These are phyloP conservation scores for Bucorvus abyssinicus DNA, from an alignment of 2,797 vertebrate species.

Conservation along the genomic window DNA sequence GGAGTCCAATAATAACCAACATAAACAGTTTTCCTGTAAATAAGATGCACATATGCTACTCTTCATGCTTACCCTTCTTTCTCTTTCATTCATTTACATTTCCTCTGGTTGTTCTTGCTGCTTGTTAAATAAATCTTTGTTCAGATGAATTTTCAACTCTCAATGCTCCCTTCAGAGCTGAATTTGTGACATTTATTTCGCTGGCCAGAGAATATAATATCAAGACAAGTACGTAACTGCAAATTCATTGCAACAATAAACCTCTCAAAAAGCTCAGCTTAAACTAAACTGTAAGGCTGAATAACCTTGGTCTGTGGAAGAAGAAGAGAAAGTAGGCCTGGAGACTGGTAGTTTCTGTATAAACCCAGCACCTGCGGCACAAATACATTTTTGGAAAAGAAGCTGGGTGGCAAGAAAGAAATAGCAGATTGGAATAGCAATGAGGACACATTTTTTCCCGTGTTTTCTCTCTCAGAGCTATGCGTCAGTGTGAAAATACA, in stretches of 20 bases:
- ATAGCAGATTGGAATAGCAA: background rate
- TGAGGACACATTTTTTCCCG: background rate
- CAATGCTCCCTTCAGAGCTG: background rate
- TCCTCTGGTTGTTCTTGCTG: background rate
- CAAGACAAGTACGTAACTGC: background rate
- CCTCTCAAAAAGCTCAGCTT: background rate
- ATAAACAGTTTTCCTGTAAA: background rate
- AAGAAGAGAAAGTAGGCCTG: background rate
- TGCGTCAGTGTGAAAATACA: background rate
- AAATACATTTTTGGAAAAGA: background rate
- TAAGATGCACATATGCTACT: background rate
- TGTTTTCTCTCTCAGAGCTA: background rate
- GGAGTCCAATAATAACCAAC: background rate
- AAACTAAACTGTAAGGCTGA: background rate
- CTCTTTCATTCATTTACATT: background rate
- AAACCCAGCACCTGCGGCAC: background rate
- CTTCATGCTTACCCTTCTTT: background rate
- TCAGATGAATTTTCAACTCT: background rate
- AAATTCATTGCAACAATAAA: background rate
- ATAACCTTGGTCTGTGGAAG: background rate
- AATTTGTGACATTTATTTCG: background rate
- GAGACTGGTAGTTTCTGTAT: background rate
- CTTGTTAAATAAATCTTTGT: background rate
- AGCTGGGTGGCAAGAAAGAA: background rate
- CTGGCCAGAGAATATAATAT: background rate